Percentiles rank a stretch among this genome's conserved stretches.
Conservation (phyloP, 2,888 invertebrate species). For the Thecophora atra region DNA sequence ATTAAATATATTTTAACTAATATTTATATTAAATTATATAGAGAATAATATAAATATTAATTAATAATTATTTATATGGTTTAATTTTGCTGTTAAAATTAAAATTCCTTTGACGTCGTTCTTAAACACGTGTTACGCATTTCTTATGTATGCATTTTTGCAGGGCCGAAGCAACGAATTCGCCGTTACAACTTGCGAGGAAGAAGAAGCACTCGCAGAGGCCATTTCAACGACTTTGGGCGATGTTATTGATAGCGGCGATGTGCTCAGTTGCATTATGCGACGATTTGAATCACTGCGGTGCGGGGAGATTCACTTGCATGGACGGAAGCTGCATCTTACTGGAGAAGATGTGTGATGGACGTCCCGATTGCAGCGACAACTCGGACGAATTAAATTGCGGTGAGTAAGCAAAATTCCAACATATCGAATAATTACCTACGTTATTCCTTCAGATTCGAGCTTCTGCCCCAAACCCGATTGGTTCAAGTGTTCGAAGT, state of each 20-base stretch:
- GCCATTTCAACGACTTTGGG: not conserved
- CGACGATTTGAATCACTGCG: conserved; percentile 51
- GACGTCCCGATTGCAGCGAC: conserved; percentile 59
- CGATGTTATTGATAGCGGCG: conserved; percentile 9
- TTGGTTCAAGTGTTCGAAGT: conserved; percentile 61
- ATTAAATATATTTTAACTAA: not conserved
- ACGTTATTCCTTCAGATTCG: conserved; percentile 48
- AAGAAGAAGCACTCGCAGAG: conserved; percentile 4
- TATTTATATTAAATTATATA: not conserved
- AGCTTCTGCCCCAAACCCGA: conserved; percentile 60
- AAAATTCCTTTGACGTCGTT: not conserved
- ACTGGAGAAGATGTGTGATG: conserved; percentile 60
- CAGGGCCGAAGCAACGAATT: conserved; percentile 42
- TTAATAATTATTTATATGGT: too few relatives aligned
- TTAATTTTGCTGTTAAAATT: not conserved
- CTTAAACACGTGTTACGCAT: not conserved
- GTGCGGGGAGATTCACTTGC: conserved; percentile 68
- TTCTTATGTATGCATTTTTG: not conserved
- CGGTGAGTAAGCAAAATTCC: conserved; percentile 50
- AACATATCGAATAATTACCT: not conserved
- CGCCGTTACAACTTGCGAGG: conserved; percentile 45
- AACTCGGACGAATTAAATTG: conserved; percentile 63
- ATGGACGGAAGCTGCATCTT: conserved; percentile 64
- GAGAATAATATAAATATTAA: too few relatives aligned
- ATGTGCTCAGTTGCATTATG: conserved; percentile 40